Evolutionary conservation across 2,888 invertebrate genomes (phyloP), one percentile per base, ranked within the genome.

Genomic region (Marasmarcha lunaedactyla): DNA sequence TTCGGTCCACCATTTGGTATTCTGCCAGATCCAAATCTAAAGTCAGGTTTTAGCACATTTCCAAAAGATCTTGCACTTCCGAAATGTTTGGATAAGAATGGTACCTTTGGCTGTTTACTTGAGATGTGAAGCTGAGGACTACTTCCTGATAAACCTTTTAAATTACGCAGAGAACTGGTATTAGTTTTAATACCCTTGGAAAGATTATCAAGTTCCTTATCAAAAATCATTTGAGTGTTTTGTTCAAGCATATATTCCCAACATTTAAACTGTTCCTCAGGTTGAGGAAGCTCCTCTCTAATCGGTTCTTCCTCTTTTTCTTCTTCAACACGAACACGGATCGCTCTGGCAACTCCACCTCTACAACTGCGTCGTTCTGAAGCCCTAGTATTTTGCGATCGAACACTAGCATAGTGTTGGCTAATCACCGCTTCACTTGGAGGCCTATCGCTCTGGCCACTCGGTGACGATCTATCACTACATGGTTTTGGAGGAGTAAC

Each of bases 161-260:
- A 63, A 49, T 86, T 86, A 50, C 86, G 84, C 15, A 87, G 59
- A 41, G 83, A 74, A 50, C 85, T 78, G 4, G 71, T 74, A 41
- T 73, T 85, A 0, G 86, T 84, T 51, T 85, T 85, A 13, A 87
- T 85, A 0, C 87, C 88, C 58, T 87, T 87, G 0, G 90, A 89
- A 34, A 93, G 71, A 26, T 93, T 92, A 56, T 94, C 93, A 37
- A 94, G 67, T 66, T 95, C 95, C 59, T 94, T 94, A 66, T 94
- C 94, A 55, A 95, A 95, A 1, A 95, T 60, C 61, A 94, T 81
- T 61, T 94, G 94, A 0, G 94, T 94, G 55, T 95, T 95, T 64
- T 94, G 93, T 59, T 95, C 95, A 36, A 95, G 70, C 93, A 95
- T 94, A 55, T 95, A 95, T 54, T 95, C 95, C 95, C 95, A 95